A percentile compares a stretch with the other conserved stretches of the same genome.
These are phyloP conservation scores for Napeogenes sylphis DNA, from an alignment of 2,888 invertebrate genomes.

Conservation along the genomic window DNA sequence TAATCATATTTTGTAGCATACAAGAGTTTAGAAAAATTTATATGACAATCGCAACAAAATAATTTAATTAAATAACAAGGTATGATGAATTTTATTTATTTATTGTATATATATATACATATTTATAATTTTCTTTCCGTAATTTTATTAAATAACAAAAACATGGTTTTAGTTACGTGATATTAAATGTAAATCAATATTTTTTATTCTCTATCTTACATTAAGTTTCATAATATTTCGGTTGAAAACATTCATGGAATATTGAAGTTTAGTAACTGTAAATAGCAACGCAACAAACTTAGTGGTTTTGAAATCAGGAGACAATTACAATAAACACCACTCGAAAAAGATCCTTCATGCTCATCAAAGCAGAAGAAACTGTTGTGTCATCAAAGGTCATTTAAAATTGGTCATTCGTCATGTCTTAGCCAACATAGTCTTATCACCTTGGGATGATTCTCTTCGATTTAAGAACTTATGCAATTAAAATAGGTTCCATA, in stretches of 20 bases:
- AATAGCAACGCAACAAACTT: slow-evolving; percentile 14
- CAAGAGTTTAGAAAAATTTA: background rate
- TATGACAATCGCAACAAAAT: background rate
- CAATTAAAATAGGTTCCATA: background rate
- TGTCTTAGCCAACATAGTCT: slow-evolving; percentile 4
- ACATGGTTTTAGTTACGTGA: too few relatives aligned
- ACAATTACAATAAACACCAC: slow-evolving; percentile 24
- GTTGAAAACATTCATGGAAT: background rate
- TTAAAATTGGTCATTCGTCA: slow-evolving; percentile 30
- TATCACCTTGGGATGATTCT: background rate
- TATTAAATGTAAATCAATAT: too few relatives aligned
- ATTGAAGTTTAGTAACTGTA: slow-evolving; percentile 1
- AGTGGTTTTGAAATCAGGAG: slow-evolving; percentile 22
- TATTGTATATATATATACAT: too few relatives aligned
- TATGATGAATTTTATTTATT: too few relatives aligned
- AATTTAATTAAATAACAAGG: too few relatives aligned
- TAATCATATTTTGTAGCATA: background rate
- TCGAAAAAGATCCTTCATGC: slow-evolving; percentile 33
- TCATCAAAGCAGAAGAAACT: slow-evolving; percentile 28
- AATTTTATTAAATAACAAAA: too few relatives aligned
- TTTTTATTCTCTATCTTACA: too few relatives aligned
- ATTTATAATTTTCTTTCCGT: too few relatives aligned
- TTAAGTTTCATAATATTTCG: too few relatives aligned
- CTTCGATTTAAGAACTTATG: slow-evolving; percentile 2
- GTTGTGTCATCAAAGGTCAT: slow-evolving; percentile 34